Evolutionary conservation across 2,113 vertebrate species (phyloP).

Genomic region (Mobula birostris): DNA sequence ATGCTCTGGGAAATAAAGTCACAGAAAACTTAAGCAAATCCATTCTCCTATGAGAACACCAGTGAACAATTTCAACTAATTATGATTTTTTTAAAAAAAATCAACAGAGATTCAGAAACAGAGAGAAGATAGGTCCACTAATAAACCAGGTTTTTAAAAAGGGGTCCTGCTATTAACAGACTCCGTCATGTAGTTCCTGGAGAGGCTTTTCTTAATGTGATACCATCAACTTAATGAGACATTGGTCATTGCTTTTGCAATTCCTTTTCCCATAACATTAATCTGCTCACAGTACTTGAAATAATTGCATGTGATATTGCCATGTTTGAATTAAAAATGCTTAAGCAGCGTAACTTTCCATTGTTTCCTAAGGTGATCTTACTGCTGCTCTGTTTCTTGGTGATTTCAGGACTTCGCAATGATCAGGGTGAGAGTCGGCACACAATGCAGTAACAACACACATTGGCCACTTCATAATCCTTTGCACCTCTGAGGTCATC

Average conservation of each 20-base stretch:
- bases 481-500: too few relatives aligned
- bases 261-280: conserved; percentile 14
- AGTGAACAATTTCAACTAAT: not conserved
- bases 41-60: not conserved
- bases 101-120: not conserved
- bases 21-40: not conserved
- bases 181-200: not conserved
- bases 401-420: not conserved
- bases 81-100: not conserved
- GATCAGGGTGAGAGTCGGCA: not conserved
- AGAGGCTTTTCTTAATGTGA: conserved; percentile 20
- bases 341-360: conserved; percentile 5
- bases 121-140: not conserved
- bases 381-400: not conserved
- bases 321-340: not conserved
- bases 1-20: too few relatives aligned
- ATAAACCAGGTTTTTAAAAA: conserved; percentile 12
- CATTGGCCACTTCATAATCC: not conserved
- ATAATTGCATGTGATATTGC: not conserved
- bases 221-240: conserved; percentile 32
- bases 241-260: conserved; percentile 29
- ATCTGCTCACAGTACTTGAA: conserved; percentile 24
- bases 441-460: not conserved
- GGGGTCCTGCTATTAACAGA: not conserved
- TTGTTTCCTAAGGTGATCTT: conserved; percentile 24